These are phyloP conservation scores for Tringa solitaria DNA, from an alignment of 2,113 vertebrate species.

Conservation along the genomic window DNA sequence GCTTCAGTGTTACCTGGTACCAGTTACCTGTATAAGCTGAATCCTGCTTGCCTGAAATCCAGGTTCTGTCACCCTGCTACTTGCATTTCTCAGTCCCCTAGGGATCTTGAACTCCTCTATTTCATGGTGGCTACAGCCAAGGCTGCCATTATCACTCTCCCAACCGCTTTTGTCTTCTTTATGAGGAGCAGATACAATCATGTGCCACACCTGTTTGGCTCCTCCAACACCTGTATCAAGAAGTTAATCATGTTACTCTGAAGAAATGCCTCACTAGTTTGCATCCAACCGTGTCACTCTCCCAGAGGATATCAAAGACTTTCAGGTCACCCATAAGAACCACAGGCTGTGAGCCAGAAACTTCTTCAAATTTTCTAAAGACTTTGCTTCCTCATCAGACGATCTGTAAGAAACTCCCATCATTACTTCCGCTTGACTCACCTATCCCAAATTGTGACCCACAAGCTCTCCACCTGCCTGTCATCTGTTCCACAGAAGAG, in stretches of 20 bases:
- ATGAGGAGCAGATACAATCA: neutral
- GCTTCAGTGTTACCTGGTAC: neutral
- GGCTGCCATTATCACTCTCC: neutral
- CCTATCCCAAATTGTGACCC: neutral
- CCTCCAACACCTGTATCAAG: neutral
- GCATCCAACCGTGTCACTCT: neutral
- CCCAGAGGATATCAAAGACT: neutral
- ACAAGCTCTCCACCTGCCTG: neutral
- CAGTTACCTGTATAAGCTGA: neutral
- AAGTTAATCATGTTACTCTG: neutral
- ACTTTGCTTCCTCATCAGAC: neutral
- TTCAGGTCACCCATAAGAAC: neutral
- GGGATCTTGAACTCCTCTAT: neutral
- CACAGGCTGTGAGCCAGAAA: neutral
- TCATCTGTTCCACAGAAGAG: neutral
- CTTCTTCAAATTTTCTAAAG: neutral
- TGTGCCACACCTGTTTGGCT: neutral
- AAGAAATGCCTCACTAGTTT: neutral
- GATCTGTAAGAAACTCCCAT: neutral
- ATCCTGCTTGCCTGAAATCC: neutral
- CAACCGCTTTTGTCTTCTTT: neutral
- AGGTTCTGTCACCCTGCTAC: neutral
- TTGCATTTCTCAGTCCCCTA: neutral
- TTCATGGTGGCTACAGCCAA: neutral
- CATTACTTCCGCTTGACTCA: neutral